These are phyloP conservation scores for Agrochola circellaris DNA, from an alignment of 2,888 invertebrate genomes.

Conservation along the genomic window DNA sequence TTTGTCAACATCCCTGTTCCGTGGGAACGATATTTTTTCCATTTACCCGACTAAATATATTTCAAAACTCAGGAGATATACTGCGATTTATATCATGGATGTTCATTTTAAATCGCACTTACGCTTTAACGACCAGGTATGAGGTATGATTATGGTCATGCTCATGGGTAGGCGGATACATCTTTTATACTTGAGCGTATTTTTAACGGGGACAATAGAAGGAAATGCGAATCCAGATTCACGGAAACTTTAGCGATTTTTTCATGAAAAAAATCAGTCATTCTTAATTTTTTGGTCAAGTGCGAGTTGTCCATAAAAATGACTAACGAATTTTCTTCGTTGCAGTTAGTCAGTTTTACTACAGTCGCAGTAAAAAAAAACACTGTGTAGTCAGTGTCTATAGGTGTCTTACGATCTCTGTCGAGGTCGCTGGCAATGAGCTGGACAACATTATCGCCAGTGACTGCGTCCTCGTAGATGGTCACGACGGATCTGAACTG, in stretches of 20 bases:
- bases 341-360: not conserved
- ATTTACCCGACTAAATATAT: no score
- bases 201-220: not conserved
- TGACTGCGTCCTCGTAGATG: constrained; percentile 88
- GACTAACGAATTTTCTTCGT: not conserved
- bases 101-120: not conserved
- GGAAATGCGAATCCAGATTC: not conserved
- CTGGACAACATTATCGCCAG: constrained; percentile 80
- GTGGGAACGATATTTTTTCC: not conserved
- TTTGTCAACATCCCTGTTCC: not conserved
- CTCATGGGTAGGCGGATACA: not conserved
- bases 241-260: no score
- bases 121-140: not conserved
- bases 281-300: not conserved
- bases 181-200: not conserved
- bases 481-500: constrained; percentile 76
- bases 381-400: not conserved
- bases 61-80: not conserved
- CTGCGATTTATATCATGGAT: not conserved
- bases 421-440: constrained; percentile 89
- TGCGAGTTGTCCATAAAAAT: not conserved
- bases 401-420: constrained; percentile 80
- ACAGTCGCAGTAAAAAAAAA: not conserved
- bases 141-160: not conserved
- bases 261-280: not conserved